phyloP scores from a whole-genome alignment of 2,797 vertebrate species.

The Sebastolobus alascanus region DNA sequence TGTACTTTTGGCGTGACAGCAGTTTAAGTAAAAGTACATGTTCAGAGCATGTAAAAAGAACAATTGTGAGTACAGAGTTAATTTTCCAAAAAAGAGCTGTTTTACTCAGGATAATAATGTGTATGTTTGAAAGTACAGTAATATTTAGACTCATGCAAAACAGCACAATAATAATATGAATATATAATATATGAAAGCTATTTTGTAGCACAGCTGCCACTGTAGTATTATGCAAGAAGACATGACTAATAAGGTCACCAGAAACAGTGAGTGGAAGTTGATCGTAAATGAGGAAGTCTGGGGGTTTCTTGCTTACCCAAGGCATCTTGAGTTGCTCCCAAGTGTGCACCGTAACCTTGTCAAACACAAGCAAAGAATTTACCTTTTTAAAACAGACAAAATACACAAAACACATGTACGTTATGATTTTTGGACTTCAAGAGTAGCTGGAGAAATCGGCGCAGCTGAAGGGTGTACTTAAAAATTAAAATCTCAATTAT shows the following conservation, averaged over 20 bases:
- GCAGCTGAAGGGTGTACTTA: neutral
- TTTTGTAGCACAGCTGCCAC: neutral
- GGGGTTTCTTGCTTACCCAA: conserved; percentile 70
- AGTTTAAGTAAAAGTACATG: conserved; percentile 14
- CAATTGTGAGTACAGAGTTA: neutral
- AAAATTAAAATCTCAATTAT: neutral
- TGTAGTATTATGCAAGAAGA: conserved; percentile 11
- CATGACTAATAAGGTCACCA: neutral
- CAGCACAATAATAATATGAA: neutral
- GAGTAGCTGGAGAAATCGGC: neutral
- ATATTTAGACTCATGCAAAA: neutral
- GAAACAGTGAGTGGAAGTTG: conserved; percentile 8
- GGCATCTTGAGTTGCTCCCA: conserved; percentile 69
- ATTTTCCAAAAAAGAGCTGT: neutral
- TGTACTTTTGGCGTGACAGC: conserved; percentile 3
- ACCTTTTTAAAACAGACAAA: neutral
- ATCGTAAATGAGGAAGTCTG: conserved; percentile 16
- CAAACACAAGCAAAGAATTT: conserved; percentile 42
- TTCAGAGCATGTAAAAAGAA: conserved; percentile 16
- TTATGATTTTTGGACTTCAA: neutral
- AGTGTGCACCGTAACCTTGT: conserved; percentile 76
- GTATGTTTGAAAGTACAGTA: neutral
- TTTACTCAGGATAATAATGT: neutral
- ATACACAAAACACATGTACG: neutral
- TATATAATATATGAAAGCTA: neutral